These are phyloP conservation scores for Calidris pygmaea DNA, from an alignment of 2,113 vertebrate genomes.

Conservation along the genomic window DNA sequence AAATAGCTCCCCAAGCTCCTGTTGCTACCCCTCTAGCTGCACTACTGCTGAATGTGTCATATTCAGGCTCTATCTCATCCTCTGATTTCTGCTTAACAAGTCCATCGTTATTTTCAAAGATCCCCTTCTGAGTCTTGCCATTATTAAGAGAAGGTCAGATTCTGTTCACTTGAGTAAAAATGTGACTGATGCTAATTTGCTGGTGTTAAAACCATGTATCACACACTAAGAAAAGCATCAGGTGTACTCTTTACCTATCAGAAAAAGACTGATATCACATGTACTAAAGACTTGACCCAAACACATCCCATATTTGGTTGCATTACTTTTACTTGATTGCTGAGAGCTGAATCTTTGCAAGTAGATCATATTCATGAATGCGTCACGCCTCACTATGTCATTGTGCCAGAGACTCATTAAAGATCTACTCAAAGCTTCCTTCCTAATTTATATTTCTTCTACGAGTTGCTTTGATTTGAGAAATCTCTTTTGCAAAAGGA, in stretches of 20 bases:
- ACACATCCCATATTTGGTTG: background rate
- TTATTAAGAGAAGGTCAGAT: background rate
- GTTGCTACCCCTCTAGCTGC: background rate
- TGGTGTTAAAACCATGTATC: background rate
- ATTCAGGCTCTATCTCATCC: background rate
- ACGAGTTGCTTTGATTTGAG: conserved; percentile 26
- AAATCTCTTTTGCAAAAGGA: conserved; percentile 33
- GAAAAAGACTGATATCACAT: background rate
- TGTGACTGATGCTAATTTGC: background rate
- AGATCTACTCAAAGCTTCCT: conserved; percentile 26
- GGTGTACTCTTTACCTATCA: background rate
- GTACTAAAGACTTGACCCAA: background rate
- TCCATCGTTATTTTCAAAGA: background rate
- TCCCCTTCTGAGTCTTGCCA: background rate
- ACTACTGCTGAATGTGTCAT: background rate
- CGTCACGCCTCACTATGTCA: background rate
- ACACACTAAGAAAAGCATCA: background rate
- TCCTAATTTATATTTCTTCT: conserved; percentile 34
- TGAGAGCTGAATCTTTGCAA: conserved; percentile 4
- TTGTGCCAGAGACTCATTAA: conserved; percentile 32
- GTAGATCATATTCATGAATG: conserved; percentile 6
- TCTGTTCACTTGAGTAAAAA: conserved; percentile 12
- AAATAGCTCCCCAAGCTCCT: conserved; percentile 3
- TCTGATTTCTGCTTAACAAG: background rate
- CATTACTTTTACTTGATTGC: background rate